Conservation (phyloP, 2,113 vertebrate species). For the Etheostoma cragini region DNA sequence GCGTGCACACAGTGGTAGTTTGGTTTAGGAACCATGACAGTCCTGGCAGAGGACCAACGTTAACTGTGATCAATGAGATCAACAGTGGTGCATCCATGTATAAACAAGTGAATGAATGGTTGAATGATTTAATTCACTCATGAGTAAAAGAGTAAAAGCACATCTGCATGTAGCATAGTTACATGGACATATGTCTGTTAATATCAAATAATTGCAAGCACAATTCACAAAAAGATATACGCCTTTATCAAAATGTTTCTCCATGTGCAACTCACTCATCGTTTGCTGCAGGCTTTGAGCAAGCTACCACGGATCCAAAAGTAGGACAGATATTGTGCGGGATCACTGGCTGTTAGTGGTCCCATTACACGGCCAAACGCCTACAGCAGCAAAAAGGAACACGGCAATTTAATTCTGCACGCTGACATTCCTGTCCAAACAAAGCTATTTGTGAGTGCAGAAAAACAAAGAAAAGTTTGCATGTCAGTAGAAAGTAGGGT, state of each 20-base stretch:
- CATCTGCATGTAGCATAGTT: conserved; percentile 1
- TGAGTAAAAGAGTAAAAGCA: conserved; percentile 33
- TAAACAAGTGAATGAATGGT: conserved; percentile 43
- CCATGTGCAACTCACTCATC: background rate
- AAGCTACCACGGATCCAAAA: conserved; percentile 53
- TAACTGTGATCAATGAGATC: conserved; percentile 60
- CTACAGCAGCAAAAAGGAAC: conserved; percentile 71
- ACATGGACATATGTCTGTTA: conserved; percentile 2
- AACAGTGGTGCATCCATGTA: conserved; percentile 31
- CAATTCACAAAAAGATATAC: conserved; percentile 1
- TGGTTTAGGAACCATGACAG: conserved; percentile 51
- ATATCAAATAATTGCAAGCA: conserved; percentile 22
- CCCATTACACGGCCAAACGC: conserved; percentile 75
- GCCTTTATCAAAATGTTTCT: conserved; percentile 4
- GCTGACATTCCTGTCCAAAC: conserved; percentile 77
- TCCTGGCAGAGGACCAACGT: conserved; percentile 60
- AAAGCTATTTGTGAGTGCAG: conserved; percentile 65
- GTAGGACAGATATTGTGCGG: conserved; percentile 66
- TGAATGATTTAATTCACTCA: conserved; percentile 46
- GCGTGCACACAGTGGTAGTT: conserved; percentile 10
- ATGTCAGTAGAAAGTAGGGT: conserved; percentile 76
- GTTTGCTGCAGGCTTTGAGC: conserved; percentile 34
- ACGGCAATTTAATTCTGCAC: conserved; percentile 72
- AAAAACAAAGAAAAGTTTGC: conserved; percentile 84
- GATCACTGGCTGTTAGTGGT: conserved; percentile 65